phyloP scores from a whole-genome alignment of 2,797 vertebrate genomes.

The Paedocypris micromegethes region DNA sequence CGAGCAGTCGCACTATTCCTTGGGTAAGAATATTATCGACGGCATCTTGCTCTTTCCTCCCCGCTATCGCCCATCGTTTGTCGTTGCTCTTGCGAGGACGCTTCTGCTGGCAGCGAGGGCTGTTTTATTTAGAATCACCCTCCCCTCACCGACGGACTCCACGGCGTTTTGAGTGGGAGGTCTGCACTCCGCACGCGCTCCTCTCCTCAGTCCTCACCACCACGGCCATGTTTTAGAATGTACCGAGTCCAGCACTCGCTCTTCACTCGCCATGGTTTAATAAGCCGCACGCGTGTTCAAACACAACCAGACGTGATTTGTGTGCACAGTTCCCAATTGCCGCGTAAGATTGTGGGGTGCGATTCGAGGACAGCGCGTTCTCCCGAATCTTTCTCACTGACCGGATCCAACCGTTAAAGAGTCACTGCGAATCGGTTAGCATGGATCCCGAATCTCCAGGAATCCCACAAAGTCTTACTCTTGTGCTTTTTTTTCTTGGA shows the following conservation, averaged over 20 bases:
- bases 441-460: too few species aligned
- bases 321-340: too few species aligned
- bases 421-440: too few species aligned
- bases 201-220: neutral
- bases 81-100: neutral
- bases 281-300: neutral
- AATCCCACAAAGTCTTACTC: too few species aligned
- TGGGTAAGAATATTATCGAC: conserved; percentile 6
- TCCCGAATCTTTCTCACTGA: too few species aligned
- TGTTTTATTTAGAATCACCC: conserved; percentile 11
- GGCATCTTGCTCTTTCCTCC: conserved; percentile 9
- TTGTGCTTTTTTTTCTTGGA: too few species aligned
- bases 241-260: neutral
- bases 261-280: neutral
- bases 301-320: neutral
- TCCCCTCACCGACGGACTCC: neutral
- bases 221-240: neutral
- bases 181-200: neutral
- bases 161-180: conserved; percentile 13
- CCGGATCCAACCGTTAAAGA: too few species aligned
- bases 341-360: too few species aligned
- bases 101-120: conserved; percentile 3
- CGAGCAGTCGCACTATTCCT: conserved; percentile 5
- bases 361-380: too few species aligned
- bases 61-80: conserved; percentile 3